Conservation (phyloP, 2,888 invertebrate species). For the Herminia tarsipennalis region DNA sequence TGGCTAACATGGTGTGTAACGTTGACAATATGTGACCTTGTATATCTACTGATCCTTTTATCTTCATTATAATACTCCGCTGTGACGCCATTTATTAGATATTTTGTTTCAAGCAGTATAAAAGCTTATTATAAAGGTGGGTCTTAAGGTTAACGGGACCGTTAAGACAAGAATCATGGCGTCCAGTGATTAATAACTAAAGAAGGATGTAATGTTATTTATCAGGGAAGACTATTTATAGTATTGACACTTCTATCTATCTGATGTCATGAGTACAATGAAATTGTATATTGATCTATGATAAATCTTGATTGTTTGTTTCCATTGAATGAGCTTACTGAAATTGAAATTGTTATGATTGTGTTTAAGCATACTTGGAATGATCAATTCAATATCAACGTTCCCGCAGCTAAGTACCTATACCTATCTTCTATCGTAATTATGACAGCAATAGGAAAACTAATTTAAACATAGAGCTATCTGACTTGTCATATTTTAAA, state of each 20-base stretch:
- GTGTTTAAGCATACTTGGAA: too few species aligned
- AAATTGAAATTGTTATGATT: not conserved
- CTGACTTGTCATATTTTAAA: too few species aligned
- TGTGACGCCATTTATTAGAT: constrained; percentile 56
- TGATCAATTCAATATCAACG: too few species aligned
- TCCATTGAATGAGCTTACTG: constrained; percentile 1
- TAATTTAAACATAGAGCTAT: too few species aligned
- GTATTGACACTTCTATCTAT: constrained; percentile 33
- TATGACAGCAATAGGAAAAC: too few species aligned
- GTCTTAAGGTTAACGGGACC: constrained; percentile 45
- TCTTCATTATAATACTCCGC: constrained; percentile 49
- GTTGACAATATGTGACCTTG: constrained; percentile 62
- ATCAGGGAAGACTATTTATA: constrained; percentile 29
- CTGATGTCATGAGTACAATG: constrained; percentile 28
- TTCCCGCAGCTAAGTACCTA: too few species aligned
- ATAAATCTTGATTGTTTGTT: constrained; percentile 18
- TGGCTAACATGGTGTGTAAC: constrained; percentile 41
- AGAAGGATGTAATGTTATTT: constrained; percentile 26
- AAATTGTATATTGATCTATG: constrained; percentile 27
- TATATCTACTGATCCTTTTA: constrained; percentile 60
- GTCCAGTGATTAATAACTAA: constrained; percentile 31
- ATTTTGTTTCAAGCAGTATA: constrained; percentile 45
- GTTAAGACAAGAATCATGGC: constrained; percentile 39
- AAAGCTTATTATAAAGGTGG: constrained; percentile 42
- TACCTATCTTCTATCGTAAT: too few species aligned